A percentile compares a stretch with the other conserved stretches of the same genome.
Conservation (phyloP, 2,113 vertebrate genomes). For the Zootoca vivipara region DNA sequence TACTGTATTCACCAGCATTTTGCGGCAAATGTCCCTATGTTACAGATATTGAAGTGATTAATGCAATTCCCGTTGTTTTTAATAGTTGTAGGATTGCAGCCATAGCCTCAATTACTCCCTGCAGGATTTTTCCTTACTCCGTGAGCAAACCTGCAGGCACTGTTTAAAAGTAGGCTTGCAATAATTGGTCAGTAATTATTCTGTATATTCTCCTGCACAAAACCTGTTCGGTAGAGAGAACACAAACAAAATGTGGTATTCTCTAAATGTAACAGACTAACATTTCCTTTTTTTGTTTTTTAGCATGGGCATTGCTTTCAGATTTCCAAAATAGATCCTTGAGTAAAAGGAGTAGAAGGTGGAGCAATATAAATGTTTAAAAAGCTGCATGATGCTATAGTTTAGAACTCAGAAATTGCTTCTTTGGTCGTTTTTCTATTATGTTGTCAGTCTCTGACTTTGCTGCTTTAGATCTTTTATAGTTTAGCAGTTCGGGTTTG, state of each 20-base stretch:
- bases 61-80: not conserved
- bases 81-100: not conserved
- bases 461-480: constrained; percentile 24
- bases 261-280: not conserved
- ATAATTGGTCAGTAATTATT: not conserved
- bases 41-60: not conserved
- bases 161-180: not conserved
- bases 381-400: not conserved
- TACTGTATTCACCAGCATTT: not conserved
- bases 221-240: not conserved
- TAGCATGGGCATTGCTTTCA: not conserved
- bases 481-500: not conserved
- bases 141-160: not conserved
- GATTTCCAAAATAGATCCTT: not conserved
- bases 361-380: not conserved
- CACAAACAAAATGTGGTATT: not conserved
- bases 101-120: not conserved
- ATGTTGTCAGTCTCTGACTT: not conserved
- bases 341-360: not conserved
- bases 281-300: not conserved
- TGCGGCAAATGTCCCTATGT: not conserved
- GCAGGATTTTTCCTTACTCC: not conserved
- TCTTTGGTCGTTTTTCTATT: not conserved
- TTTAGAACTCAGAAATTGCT: not conserved
- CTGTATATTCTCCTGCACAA: not conserved